Percentiles rank a stretch among this genome's conserved stretches.
These are phyloP conservation scores for Cheilosia scutellata DNA, from an alignment of 2,888 invertebrate species.

Conservation along the genomic window DNA sequence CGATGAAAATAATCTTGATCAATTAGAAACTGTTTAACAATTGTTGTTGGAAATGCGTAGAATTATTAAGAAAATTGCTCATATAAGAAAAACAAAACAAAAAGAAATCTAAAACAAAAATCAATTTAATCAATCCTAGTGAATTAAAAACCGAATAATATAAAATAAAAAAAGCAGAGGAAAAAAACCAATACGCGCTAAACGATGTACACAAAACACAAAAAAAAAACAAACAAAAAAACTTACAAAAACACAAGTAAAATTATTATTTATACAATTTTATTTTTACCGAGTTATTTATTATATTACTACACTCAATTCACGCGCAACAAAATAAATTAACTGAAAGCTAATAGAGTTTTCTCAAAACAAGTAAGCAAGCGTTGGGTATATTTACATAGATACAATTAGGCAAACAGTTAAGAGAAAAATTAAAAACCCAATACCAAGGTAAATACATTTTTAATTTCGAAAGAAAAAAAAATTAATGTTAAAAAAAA, in stretches of 20 bases:
- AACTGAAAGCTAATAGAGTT: constrained; percentile 31
- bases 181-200: constrained; percentile 51
- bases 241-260: constrained; percentile 4
- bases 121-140: constrained; percentile 66
- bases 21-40: constrained; percentile 83
- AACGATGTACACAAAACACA: constrained; percentile 45
- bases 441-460: constrained; percentile 79
- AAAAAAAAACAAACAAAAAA: constrained; percentile 29
- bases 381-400: constrained; percentile 62
- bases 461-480: constrained; percentile 79
- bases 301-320: constrained; percentile 24
- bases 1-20: constrained; percentile 81
- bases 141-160: constrained; percentile 60
- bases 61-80: constrained; percentile 68
- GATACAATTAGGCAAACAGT: constrained; percentile 54
- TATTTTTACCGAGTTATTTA: constrained; percentile 15
- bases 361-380: constrained; percentile 56
- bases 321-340: constrained; percentile 24
- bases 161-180: constrained; percentile 44
- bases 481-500: constrained; percentile 54
- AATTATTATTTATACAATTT: constrained; percentile 10
- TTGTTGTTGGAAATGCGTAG: constrained; percentile 75
- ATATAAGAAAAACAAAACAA: constrained; percentile 54
- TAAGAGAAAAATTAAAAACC: constrained; percentile 71
- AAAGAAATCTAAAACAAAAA: constrained; percentile 44